A percentile compares a stretch with the other conserved stretches of the same genome.
Evolutionary conservation across 1,140 invertebrate species (phyloP).

Genomic region (Hydropsyche tenuis): DNA sequence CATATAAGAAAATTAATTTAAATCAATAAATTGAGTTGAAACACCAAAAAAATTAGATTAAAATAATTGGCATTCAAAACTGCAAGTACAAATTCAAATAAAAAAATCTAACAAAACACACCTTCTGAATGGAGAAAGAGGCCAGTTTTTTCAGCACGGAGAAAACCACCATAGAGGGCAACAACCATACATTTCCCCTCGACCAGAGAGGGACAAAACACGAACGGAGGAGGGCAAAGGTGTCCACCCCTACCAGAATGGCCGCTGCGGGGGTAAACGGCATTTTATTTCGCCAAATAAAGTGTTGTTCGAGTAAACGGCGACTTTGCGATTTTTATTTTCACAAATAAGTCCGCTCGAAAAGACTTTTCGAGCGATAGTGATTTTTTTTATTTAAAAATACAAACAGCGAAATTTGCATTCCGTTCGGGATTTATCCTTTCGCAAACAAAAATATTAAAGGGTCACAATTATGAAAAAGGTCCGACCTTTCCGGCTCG

Average conservation of each 20-base stretch:
- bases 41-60: background rate
- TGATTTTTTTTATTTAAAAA: no score
- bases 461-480: no score
- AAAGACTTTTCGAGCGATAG: no score
- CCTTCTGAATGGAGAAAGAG: background rate
- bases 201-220: background rate
- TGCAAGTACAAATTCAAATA: background rate
- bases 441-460: no score
- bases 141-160: constrained; percentile 23
- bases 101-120: background rate
- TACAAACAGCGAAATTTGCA: no score
- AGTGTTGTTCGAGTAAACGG: constrained; percentile 38
- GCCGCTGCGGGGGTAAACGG: constrained; percentile 41
- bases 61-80: background rate
- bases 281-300: constrained; percentile 47
- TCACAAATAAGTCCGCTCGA: no score
- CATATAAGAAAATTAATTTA: no score
- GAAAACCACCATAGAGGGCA: background rate
- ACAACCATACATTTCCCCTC: background rate
- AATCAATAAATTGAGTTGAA: no score
- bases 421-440: no score
- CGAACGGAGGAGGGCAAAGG: constrained; percentile 6
- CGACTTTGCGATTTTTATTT: constrained; percentile 33
- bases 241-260: constrained; percentile 1
- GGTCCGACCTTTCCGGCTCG: no score